Evolutionary conservation across 2,888 invertebrate species (phyloP), one percentile per base, ranked within the genome.

Genomic region (Drosophila austrosaltans): DNA sequence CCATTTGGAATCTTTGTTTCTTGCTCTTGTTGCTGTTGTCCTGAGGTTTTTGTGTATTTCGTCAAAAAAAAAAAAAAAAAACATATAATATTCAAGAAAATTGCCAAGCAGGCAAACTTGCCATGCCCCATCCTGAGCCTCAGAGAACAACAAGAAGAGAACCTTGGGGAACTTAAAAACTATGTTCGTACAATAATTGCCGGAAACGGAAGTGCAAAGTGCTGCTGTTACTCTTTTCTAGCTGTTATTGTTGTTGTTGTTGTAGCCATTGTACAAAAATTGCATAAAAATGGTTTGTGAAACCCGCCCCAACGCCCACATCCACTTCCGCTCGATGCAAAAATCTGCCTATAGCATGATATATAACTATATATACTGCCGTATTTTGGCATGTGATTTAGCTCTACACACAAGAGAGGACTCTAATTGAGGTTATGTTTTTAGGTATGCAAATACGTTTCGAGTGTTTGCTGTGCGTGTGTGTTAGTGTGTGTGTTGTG

Each of bases 121-220:
- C 25, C 39, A n/a, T 28, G 16, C 25, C 39, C 25, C 25, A 12
- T 8, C n/a, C 22, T 40, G 58, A 28, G 42, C 40, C 40, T 10
- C 22, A 40, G 25, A n/a, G 39, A 3, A 22, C 6, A 10, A 32
- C 20, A 10, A 22, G 72, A 63, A 61, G 79, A 56, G 30, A 64
- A 65, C 75, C 78, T 44, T 58, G 54, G 54, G 72, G 69, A 62
- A 63, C 74, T 66, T 48, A 48, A 56, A 65, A 73, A 61, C 39
- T 58, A 36, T 30, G 59, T 42, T 12, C 54, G 64, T 66, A 75
- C 65, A 77, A 83, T 84, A 84, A 84, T 84, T 84, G 83, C 89
- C 87, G 83, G 89, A 84, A 89, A 89, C 83, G 83, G 83, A 84
- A 89, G 83, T 84, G 87, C 81, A 78, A 89, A 84, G 87, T 87